These are phyloP conservation scores for Lontra canadensis DNA, from an alignment of 2,113 vertebrate species.

Conservation along the genomic window DNA sequence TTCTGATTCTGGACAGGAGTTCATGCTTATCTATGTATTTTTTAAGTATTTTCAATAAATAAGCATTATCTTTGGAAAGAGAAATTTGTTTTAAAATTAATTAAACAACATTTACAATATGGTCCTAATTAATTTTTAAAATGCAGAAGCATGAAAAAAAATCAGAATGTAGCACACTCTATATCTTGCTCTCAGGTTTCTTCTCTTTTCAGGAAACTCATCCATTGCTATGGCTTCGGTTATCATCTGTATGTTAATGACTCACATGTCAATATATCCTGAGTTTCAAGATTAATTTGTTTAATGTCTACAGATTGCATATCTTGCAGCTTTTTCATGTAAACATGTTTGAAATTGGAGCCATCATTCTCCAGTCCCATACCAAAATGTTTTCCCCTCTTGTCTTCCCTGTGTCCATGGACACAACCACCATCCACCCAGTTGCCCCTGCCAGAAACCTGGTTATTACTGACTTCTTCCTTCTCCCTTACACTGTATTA, in stretches of 20 bases:
- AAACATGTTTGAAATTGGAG: slow-evolving; percentile 9
- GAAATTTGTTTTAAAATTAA: background rate
- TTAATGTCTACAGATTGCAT: background rate
- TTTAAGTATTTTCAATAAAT: slow-evolving; percentile 16
- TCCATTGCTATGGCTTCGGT: background rate
- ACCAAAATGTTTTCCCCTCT: background rate
- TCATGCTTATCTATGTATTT: background rate
- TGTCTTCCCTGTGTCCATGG: background rate
- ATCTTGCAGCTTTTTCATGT: background rate
- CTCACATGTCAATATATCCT: background rate
- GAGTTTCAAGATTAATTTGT: slow-evolving; percentile 6
- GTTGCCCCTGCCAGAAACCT: background rate
- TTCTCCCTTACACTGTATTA: background rate
- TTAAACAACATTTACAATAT: background rate
- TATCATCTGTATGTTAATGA: background rate
- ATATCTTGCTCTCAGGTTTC: background rate
- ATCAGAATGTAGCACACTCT: background rate
- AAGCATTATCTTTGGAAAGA: background rate
- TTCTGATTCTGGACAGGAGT: background rate
- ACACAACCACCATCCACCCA: background rate
- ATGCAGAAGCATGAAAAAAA: background rate
- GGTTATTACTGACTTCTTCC: background rate
- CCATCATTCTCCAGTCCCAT: background rate
- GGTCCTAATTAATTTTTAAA: background rate
- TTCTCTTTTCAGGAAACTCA: slow-evolving; percentile 25